Evolutionary conservation across 2,888 invertebrate genomes (phyloP).

Genomic region (Agrochola litura): DNA sequence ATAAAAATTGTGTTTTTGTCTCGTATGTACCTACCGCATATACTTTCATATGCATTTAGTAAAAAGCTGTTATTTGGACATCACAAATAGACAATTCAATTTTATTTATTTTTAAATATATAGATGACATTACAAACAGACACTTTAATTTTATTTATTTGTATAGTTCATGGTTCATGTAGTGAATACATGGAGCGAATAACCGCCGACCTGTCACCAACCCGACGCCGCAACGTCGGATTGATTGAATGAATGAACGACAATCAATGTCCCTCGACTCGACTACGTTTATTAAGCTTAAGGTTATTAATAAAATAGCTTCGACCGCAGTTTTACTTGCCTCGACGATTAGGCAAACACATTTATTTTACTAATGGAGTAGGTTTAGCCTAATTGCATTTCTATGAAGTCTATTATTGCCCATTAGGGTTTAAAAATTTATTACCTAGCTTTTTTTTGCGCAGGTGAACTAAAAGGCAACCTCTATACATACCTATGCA

Average conservation of each 20-base stretch:
- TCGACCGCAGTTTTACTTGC: constrained; percentile 15
- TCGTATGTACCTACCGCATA: too few relatives aligned
- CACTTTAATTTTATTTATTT: too few relatives aligned
- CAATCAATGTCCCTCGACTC: constrained; percentile 20
- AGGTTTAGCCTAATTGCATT: background rate
- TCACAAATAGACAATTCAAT: too few relatives aligned
- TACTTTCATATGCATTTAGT: too few relatives aligned
- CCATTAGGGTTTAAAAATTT: constrained; percentile 1
- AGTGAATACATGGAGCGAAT: constrained; percentile 24
- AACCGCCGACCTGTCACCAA: constrained; percentile 13
- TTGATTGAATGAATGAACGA: constrained; percentile 20
- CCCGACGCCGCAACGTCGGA: background rate
- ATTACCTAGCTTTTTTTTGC: constrained; percentile 1
- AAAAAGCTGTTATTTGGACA: too few relatives aligned
- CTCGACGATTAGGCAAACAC: constrained; percentile 10
- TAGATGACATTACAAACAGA: too few relatives aligned
- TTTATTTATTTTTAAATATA: too few relatives aligned
- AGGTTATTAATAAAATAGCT: constrained; percentile 40
- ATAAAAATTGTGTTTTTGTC: too few relatives aligned
- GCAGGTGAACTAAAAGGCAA: background rate
- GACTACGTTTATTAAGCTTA: constrained; percentile 31
- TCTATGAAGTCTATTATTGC: background rate
- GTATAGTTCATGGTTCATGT: background rate
- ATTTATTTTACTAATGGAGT: constrained; percentile 6
- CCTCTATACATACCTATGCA: background rate